Evolutionary conservation across 2,797 vertebrate species (phyloP).

Genomic region (Parotocinclus haroldoi): DNA sequence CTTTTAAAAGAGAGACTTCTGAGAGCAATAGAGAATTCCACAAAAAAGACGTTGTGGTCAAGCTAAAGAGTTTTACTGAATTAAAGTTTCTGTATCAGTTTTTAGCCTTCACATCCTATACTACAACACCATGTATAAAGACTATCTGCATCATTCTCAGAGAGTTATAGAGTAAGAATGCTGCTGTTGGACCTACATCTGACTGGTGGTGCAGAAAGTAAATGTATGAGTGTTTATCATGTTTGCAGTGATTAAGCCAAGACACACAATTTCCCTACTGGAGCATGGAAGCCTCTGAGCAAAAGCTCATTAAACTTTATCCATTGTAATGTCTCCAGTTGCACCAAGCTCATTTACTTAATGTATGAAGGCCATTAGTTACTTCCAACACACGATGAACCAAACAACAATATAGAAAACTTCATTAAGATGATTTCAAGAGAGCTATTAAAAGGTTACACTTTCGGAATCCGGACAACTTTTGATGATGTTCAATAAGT

Average conservation of each 20-base stretch:
- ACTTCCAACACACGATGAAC: constrained; percentile 80
- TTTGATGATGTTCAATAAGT: constrained; percentile 47
- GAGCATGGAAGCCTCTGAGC: constrained; percentile 70
- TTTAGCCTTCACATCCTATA: neutral
- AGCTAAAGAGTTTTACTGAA: neutral
- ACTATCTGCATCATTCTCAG: neutral
- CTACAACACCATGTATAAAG: neutral
- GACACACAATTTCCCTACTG: constrained; percentile 79
- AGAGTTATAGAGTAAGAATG: neutral
- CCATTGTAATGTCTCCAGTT: constrained; percentile 83
- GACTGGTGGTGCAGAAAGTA: constrained; percentile 35
- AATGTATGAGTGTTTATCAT: constrained; percentile 50
- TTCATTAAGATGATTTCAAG: constrained; percentile 90
- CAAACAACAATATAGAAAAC: constrained; percentile 82
- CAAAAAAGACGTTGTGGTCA: neutral
- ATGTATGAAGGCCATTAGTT: constrained; percentile 90
- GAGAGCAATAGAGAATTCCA: neutral
- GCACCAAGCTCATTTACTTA: constrained; percentile 87
- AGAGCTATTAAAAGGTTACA: constrained; percentile 78
- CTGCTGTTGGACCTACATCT: constrained; percentile 19
- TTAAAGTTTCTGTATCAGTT: neutral
- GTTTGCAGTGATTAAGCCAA: constrained; percentile 74
- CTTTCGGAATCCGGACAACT: constrained; percentile 72
- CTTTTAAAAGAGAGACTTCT: neutral
- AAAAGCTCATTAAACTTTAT: constrained; percentile 79